Evolutionary conservation across 2,797 vertebrate species (phyloP), one percentile per base, ranked within the genome.

Genomic region (Pseudochirops corinnae): DNA sequence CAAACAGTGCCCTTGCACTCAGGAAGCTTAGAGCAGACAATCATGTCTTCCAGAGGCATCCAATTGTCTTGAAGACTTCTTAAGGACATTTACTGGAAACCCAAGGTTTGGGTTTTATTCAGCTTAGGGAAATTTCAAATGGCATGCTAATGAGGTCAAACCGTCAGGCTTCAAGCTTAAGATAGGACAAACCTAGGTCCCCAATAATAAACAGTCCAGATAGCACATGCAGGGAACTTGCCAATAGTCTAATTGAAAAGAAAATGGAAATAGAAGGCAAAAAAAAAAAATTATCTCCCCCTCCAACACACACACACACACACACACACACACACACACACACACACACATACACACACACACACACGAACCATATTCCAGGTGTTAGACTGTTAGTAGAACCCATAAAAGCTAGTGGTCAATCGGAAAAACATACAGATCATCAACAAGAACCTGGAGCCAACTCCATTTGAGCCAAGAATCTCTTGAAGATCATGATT

Each of bases 381-480:
- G 46, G 93, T 91, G 67, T 1, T 97, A 91, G 53, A 94, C 31
- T 90, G 90, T 94, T 97, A 58, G 58, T 96, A 58, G 39, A 98
- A 91, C 87, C 58, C 91, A 93, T 95, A 39, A 95, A 96, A 93
- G 60, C 90, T 97, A 87, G 95, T 91, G 57, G 18, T 93, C 94
- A 82, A 93, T 57, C 24, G 96, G 94, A 98, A 98, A 98, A 97
- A 96, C 94, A 95, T 92, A 60, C 74, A 97, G 94, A 62, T 33
- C 58, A 95, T 96, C 93, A 94, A 97, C 39, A n/a, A 92, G 96
- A 97, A 95, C 87, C 46, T 90, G 95, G 93, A 95, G 97, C 95
- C 97, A 98, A 96, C 62, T 97, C 94, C 95, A 95, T 53, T 90
- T 52, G 57, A 95, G 97, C 93, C 97, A 98, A 97, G 93, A 97